phyloP scores from a whole-genome alignment of 2,797 vertebrate genomes.

The Oceanodroma leucorhoa region DNA sequence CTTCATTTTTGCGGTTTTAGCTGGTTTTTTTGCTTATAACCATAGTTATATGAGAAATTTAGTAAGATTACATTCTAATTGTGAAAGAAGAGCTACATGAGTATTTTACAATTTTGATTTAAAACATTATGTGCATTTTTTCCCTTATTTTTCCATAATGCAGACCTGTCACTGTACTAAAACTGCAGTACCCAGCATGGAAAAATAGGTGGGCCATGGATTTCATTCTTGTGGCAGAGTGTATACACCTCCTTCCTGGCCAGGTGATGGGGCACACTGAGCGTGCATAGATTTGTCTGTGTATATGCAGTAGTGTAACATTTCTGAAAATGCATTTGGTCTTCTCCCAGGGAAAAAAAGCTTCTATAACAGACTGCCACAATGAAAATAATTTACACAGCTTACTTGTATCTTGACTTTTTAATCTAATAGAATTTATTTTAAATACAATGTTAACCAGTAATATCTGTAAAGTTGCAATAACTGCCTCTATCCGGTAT shows the following conservation, averaged over 20 bases:
- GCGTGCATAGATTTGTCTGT: not conserved
- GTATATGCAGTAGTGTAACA: not conserved
- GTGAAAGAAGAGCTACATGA: not conserved
- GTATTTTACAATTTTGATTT: not conserved
- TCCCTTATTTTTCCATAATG: not conserved
- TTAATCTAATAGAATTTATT: not conserved
- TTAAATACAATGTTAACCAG: not conserved
- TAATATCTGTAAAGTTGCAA: not conserved
- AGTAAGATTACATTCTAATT: not conserved
- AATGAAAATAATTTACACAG: not conserved
- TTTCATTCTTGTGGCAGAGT: not conserved
- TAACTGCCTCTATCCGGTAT: not conserved
- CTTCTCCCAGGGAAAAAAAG: not conserved
- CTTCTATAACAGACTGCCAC: not conserved
- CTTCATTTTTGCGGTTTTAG: not conserved
- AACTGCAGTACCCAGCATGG: not conserved
- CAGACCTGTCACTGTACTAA: not conserved
- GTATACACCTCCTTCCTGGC: not conserved
- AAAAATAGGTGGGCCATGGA: not conserved
- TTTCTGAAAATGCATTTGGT: not conserved
- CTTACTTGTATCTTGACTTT: not conserved
- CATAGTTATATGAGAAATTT: not conserved
- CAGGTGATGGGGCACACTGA: not conserved
- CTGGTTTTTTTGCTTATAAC: not conserved
- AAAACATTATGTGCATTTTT: not conserved